Conservation (phyloP, 2,113 vertebrate species). For the Chaetops frenatus region DNA sequence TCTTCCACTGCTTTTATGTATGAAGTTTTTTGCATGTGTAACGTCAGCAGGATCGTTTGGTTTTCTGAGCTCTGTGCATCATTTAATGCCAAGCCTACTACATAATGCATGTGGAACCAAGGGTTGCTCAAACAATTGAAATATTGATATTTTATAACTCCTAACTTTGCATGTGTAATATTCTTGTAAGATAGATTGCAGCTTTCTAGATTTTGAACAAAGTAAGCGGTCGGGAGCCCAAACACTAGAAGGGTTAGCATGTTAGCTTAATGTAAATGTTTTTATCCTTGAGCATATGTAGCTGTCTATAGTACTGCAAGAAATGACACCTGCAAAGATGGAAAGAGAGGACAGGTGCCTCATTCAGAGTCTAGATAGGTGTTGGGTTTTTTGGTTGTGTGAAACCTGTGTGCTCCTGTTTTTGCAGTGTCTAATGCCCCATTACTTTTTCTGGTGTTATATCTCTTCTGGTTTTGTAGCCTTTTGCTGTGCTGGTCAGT, state of each 20-base stretch:
- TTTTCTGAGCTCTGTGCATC: not conserved
- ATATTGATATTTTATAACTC: not conserved
- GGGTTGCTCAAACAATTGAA: not conserved
- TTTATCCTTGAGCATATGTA: not conserved
- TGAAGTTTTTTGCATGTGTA: not conserved
- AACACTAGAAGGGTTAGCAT: not conserved
- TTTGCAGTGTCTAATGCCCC: not conserved
- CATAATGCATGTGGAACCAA: not conserved
- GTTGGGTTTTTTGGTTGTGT: not conserved
- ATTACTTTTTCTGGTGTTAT: not conserved
- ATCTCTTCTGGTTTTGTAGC: not conserved
- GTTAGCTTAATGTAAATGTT: not conserved
- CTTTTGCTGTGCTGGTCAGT: not conserved
- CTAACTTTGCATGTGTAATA: not conserved
- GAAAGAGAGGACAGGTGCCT: not conserved
- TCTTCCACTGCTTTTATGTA: not conserved
- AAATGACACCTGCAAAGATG: not conserved
- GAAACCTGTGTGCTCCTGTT: not conserved
- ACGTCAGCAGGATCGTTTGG: not conserved
- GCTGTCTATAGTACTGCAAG: not conserved
- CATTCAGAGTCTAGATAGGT: not conserved
- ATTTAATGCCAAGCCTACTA: not conserved
- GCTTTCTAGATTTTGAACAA: not conserved
- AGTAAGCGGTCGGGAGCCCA: not conserved
- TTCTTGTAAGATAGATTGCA: not conserved